Evolutionary conservation across 2,113 vertebrate genomes (phyloP), one percentile per base, ranked within the genome.

Genomic region (Maccullochella peelii): DNA sequence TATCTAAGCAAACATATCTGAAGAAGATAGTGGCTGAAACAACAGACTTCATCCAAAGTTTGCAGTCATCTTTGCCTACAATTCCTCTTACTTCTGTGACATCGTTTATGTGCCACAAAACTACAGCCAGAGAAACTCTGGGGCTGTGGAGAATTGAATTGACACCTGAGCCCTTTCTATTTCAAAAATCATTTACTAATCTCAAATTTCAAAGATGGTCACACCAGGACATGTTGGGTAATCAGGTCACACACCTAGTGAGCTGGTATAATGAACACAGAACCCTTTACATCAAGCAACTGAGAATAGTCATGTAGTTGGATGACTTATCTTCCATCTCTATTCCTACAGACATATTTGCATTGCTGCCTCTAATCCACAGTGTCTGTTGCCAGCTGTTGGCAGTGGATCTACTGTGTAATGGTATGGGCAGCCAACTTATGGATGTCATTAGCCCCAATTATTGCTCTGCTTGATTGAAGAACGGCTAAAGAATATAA

Each of bases 351-450:
- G 55, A 66, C 44, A 79, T 47, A 83, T 77, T 73, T 66, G 79
- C 67, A 33, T 57, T 54, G 69, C 49, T 67, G 30, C 18, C 27
- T 40, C 21, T 81, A 82, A 79, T 78, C 61, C 49, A 38, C 30
- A 50, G 8, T 59, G 79, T 33, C 23, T 36, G 57, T 44, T 86
- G 54, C 65, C 54, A 85, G 76, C 55, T 80, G 63, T 74, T 84
- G 71, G 75, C 81, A 68, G 47, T 42, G 16, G 36, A 55, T 76
- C 69, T 47, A 33, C 40, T 36, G 44, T 58, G 40, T 79, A 78
- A 79, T 79, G 71, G 57, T 77, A 79, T 44, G 52, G 59, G 44
- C 42, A 57, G 67, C 71, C 55, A 79, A 42, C 18, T 70, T 63
- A 78, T 57, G 73, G 65, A 74, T 67, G 36, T 52, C 76, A 68